Conservation (phyloP, 1,140 invertebrate species). For the Micrasema minimum region DNA sequence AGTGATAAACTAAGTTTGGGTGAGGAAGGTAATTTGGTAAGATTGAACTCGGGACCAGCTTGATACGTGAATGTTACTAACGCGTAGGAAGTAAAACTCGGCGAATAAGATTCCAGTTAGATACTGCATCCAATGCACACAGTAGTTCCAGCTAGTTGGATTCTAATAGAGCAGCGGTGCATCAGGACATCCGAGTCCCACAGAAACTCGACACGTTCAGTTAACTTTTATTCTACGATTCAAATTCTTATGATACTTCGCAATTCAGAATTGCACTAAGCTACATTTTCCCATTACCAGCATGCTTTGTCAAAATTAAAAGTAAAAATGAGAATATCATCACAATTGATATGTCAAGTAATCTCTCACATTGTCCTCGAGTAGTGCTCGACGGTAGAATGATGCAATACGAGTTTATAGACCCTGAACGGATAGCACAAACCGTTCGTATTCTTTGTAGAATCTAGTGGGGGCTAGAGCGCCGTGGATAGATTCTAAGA, state of each 20-base stretch:
- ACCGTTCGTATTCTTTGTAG: conserved; percentile 17
- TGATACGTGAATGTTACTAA: not conserved
- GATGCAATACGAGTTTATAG: no score
- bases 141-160: no score
- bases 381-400: no score
- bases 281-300: conserved; percentile 39
- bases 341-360: conserved; percentile 18
- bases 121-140: no score
- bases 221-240: conserved; percentile 31
- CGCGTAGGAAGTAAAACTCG: not conserved
- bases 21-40: not conserved
- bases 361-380: not conserved
- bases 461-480: not conserved
- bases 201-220: conserved; percentile 13
- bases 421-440: not conserved
- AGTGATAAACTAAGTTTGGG: not conserved
- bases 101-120: no score
- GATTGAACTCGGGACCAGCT: not conserved
- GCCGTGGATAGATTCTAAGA: conserved; percentile 23
- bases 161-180: not conserved
- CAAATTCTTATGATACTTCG: conserved; percentile 32
- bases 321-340: conserved; percentile 31
- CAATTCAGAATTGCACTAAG: conserved; percentile 34
- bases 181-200: not conserved
- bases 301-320: conserved; percentile 39